Evolutionary conservation across 2,888 invertebrate genomes (phyloP).

Genomic region (Macropis europaea): DNA sequence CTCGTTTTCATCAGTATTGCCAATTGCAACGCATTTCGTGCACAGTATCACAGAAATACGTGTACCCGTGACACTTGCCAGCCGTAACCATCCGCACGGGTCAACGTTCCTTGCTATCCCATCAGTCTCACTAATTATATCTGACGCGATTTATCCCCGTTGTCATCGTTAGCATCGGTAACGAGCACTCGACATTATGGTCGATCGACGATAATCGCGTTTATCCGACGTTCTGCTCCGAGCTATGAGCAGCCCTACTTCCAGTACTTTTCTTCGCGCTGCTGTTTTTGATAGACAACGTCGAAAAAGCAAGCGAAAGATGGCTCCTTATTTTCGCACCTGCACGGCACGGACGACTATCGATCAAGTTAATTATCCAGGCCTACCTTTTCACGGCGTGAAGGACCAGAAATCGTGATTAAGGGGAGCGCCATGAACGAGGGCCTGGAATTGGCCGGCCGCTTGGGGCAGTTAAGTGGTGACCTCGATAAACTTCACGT

Average conservation of each 20-base stretch:
- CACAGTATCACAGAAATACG: too few species aligned
- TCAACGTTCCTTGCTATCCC: slow-evolving; percentile 10
- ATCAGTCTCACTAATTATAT: slow-evolving; percentile 36
- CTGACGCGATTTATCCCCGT: slow-evolving; percentile 48
- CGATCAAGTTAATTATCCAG: slow-evolving; percentile 41
- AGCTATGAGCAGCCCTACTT: neutral
- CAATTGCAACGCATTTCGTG: too few species aligned
- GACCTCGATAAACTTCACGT: slow-evolving; percentile 37
- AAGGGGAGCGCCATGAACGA: slow-evolving; percentile 16
- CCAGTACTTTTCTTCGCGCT: neutral
- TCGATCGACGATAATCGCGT: slow-evolving; percentile 34
- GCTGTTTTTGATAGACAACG: neutral
- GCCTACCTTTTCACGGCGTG: slow-evolving; percentile 2
- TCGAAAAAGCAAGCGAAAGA: neutral
- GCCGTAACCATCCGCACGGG: neutral
- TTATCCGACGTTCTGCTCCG: slow-evolving; percentile 8
- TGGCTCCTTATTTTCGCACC: slow-evolving; percentile 7
- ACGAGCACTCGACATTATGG: slow-evolving; percentile 51
- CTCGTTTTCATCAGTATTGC: too few species aligned
- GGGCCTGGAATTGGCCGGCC: slow-evolving; percentile 13
- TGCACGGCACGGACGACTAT: slow-evolving; percentile 11
- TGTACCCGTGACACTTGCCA: neutral
- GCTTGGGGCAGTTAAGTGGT: slow-evolving; percentile 9
- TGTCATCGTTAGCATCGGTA: slow-evolving; percentile 42
- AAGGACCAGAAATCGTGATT: slow-evolving; percentile 26